These are phyloP conservation scores for Peromyscus melanophrys DNA, from an alignment of 2,797 vertebrate genomes.

Conservation along the genomic window DNA sequence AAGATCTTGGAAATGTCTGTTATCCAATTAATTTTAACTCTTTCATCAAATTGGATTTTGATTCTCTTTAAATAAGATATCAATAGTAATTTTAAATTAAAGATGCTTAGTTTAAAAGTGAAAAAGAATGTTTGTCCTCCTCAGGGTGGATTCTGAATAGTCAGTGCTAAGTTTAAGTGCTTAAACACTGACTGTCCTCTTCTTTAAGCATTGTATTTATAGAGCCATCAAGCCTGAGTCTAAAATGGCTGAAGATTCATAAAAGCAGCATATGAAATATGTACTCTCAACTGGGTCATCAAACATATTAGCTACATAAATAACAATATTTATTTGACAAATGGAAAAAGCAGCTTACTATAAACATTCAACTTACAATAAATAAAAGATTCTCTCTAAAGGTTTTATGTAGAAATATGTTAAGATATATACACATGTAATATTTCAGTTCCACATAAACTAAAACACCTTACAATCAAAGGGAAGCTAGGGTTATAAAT, in stretches of 20 bases:
- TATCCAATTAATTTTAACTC: conserved; percentile 58
- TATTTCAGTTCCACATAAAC: conserved; percentile 54
- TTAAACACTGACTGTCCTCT: conserved; percentile 35
- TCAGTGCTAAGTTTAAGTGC: conserved; percentile 12
- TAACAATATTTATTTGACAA: conserved; percentile 68
- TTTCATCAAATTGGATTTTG: conserved; percentile 53
- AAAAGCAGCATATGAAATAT: conserved; percentile 62
- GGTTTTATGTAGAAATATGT: conserved; percentile 28
- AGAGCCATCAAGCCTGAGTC: background rate
- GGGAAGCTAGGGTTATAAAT: conserved; percentile 4
- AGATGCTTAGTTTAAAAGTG: conserved; percentile 25
- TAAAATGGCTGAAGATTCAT: conserved; percentile 65
- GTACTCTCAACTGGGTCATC: conserved; percentile 40
- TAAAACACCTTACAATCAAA: conserved; percentile 58
- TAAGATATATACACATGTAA: background rate
- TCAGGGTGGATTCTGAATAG: conserved; percentile 42
- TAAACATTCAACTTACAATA: conserved; percentile 64
- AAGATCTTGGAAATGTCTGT: background rate
- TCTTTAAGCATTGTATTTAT: conserved; percentile 71
- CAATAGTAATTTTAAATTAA: conserved; percentile 62
- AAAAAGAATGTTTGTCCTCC: background rate
- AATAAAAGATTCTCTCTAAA: conserved; percentile 53
- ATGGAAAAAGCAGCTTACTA: conserved; percentile 52
- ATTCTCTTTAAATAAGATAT: conserved; percentile 53
- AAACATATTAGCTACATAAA: conserved; percentile 68